Evolutionary conservation across 2,888 invertebrate species (phyloP).

Genomic region (Oegoconia quadripuncta): DNA sequence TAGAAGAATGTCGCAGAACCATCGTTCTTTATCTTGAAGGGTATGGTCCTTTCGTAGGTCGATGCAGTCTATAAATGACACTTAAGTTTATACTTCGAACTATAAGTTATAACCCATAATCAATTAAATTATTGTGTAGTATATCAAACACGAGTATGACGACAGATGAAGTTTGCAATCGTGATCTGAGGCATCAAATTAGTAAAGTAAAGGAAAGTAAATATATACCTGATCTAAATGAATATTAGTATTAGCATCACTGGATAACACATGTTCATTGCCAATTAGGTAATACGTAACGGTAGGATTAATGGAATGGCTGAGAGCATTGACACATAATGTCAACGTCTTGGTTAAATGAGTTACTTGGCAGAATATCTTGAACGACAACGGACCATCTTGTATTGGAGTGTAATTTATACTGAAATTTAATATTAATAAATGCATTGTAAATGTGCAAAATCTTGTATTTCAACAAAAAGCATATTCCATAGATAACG

Average conservation of each 20-base stretch:
- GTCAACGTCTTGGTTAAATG: constrained; percentile 71
- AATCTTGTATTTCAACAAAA: too few species aligned
- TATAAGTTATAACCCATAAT: not conserved
- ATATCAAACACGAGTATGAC: not conserved
- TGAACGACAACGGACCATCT: constrained; percentile 76
- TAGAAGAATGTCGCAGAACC: constrained; percentile 68
- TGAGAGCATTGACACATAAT: constrained; percentile 72
- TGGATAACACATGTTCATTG: constrained; percentile 52
- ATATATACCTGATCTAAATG: constrained; percentile 61
- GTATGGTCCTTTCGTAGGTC: constrained; percentile 59
- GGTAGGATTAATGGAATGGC: constrained; percentile 71
- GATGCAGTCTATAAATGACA: constrained; percentile 55
- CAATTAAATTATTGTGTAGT: not conserved
- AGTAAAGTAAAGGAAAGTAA: not conserved
- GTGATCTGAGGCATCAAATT: not conserved
- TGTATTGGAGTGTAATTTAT: constrained; percentile 74
- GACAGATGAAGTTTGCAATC: not conserved
- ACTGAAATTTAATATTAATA: too few species aligned
- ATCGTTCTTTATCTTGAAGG: constrained; percentile 60
- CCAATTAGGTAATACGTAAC: constrained; percentile 68
- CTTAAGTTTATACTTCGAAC: not conserved
- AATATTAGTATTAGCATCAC: constrained; percentile 59
- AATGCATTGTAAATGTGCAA: too few species aligned
- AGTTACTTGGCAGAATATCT: constrained; percentile 75
- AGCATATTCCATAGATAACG: too few species aligned